A percentile compares a stretch with the other conserved stretches of the same genome.
These are phyloP conservation scores for Plodia interpunctella DNA, from an alignment of 1,140 invertebrate species.

Conservation along the genomic window DNA sequence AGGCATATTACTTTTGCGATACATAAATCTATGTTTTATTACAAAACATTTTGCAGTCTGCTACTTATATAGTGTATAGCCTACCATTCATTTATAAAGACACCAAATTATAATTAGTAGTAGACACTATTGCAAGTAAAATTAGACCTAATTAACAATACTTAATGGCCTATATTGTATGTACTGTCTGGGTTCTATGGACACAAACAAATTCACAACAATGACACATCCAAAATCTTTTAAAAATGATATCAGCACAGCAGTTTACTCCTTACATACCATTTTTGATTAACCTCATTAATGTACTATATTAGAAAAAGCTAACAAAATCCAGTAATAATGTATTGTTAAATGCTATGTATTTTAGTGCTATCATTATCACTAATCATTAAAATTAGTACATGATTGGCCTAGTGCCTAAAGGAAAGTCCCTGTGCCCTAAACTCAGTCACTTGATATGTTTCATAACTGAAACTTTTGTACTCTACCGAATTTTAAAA, in stretches of 20 bases:
- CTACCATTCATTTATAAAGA: too few relatives aligned
- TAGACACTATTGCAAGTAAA: too few relatives aligned
- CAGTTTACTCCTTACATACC: too few relatives aligned
- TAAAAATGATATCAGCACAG: too few relatives aligned
- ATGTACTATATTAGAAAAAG: background rate
- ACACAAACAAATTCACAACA: too few relatives aligned
- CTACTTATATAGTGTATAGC: background rate
- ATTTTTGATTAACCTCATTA: too few relatives aligned
- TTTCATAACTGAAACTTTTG: slow-evolving; percentile 34
- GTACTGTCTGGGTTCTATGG: too few relatives aligned
- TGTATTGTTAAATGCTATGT: slow-evolving; percentile 11
- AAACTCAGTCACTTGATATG: slow-evolving; percentile 32
- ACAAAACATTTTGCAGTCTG: background rate
- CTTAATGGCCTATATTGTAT: too few relatives aligned
- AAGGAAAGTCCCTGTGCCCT: slow-evolving; percentile 7
- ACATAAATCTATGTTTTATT: background rate
- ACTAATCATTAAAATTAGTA: slow-evolving; percentile 2
- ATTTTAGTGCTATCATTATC: slow-evolving; percentile 5
- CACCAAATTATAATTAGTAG: too few relatives aligned
- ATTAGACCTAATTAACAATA: too few relatives aligned
- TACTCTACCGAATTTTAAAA: slow-evolving; percentile 21
- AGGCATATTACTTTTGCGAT: background rate
- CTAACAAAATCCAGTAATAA: background rate
- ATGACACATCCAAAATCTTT: too few relatives aligned
- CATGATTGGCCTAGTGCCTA: slow-evolving; percentile 3